Base-by-base conservation (phyloP, 2,888 invertebrate species). In the Perdita meconis region DNA sequence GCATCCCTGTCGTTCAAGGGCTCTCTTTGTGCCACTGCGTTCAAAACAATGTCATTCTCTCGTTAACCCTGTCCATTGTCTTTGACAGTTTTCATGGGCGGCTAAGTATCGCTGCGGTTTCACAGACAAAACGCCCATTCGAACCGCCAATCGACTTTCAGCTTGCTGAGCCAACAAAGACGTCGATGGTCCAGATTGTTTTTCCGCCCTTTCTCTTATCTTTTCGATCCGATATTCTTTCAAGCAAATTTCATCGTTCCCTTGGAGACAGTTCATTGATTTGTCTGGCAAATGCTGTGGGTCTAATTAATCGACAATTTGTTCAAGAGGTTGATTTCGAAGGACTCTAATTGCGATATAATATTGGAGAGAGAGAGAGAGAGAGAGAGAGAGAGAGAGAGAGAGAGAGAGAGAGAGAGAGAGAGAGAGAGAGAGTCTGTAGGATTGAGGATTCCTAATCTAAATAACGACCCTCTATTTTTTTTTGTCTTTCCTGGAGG, bases 21-120 rank as follows among this genome's bases (percentile, higher is more conserved):
- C 26, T 65, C 71, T 76, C 78, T 86, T 82, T 85, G 63, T 67
- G 73, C 70, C 71, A 60, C 71, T 78, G 80, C 57, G 68, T 68
- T 81, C 82, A 82, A 87, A 88, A 87, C 86, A 87, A 78, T 83
- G 73, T 78, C 75, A 80, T 72, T 56, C 73, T 82, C 78, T 84
- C 75, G 77, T 85, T 76, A 81, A 78, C 65, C 78, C 66, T 55
- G 73, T 47, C 67, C 75, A 86, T 87, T 87, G 85, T 87, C 81
- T 87, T 74, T 77, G 61, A 24, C 61, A 65, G 55, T 68, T 80
- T 70, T 60, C 36, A 67, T 38, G 71, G 57, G 10, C 51, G 64
- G 57, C 64, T 65, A 44, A 67, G 67, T 59, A 75, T 69, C 34
- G 64, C 40, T 69, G 71, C 38, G 80, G 69, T 79, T 69, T 74